Conservation (phyloP, 2,888 invertebrate species). For the Drosophila ustulata region DNA sequence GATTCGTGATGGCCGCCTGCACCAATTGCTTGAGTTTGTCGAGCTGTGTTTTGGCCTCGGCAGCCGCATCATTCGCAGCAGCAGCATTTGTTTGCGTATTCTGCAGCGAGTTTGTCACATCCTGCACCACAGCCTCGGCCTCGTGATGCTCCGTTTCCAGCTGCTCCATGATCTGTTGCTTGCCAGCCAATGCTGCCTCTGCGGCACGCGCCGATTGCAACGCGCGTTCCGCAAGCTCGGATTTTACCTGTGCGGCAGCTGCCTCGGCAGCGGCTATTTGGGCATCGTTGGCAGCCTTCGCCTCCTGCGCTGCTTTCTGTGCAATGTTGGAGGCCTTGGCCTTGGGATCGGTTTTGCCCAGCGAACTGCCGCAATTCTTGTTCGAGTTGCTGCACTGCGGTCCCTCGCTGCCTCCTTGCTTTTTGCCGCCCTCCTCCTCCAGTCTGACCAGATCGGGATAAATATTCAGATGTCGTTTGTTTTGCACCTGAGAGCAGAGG, state of each 20-base stretch:
- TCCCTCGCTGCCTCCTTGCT: neutral
- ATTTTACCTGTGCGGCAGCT: conserved; percentile 90
- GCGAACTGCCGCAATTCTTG: neutral
- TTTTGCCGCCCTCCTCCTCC: conserved; percentile 13
- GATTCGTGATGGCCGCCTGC: conserved; percentile 86
- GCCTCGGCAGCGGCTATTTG: conserved; percentile 91
- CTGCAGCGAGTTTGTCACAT: conserved; percentile 88
- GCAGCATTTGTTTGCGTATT: conserved; percentile 88
- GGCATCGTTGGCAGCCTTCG: conserved; percentile 89
- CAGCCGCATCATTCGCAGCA: conserved; percentile 87
- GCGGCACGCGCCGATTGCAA: conserved; percentile 90
- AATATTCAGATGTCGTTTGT: conserved; percentile 34
- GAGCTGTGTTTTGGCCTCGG: conserved; percentile 87
- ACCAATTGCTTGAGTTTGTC: conserved; percentile 85
- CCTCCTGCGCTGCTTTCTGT: conserved; percentile 90
- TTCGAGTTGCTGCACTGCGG: neutral
- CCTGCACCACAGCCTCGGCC: conserved; percentile 88
- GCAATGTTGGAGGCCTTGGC: conserved; percentile 89
- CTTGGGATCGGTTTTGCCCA: conserved; percentile 57
- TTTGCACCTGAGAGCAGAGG: conserved; percentile 20
- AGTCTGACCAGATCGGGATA: conserved; percentile 31
- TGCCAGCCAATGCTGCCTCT: conserved; percentile 89
- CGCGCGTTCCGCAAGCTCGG: conserved; percentile 90
- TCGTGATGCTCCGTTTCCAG: conserved; percentile 89
- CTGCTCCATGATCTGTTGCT: conserved; percentile 89